Evolutionary conservation across 2,797 vertebrate genomes (phyloP).

Genomic region (Champsocephalus esox): DNA sequence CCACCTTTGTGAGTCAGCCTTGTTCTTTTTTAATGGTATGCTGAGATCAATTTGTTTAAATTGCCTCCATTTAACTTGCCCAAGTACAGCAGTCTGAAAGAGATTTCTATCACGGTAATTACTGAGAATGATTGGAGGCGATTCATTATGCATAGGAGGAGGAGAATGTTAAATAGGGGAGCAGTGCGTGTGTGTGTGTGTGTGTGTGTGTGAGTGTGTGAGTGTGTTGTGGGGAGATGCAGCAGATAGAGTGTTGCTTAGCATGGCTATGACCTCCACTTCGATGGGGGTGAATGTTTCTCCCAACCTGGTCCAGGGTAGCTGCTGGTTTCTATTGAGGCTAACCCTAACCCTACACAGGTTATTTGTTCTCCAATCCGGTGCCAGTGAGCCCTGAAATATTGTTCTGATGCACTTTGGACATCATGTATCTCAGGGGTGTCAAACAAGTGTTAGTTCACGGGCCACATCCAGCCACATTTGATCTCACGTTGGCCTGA

Average conservation of each 20-base stretch:
- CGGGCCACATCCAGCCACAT: no score
- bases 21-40: conserved; percentile 82
- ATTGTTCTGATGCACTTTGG: no score
- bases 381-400: neutral
- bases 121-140: conserved; percentile 77
- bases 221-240: conserved; percentile 51
- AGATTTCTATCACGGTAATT: conserved; percentile 84
- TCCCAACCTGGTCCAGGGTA: conserved; percentile 20
- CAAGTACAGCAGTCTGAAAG: conserved; percentile 67
- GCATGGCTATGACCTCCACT: conserved; percentile 66
- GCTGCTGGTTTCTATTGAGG: conserved; percentile 19
- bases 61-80: conserved; percentile 83
- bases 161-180: conserved; percentile 71
- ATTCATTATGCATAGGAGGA: conserved; percentile 84
- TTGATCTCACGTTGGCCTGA: no score
- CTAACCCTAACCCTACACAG: neutral
- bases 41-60: conserved; percentile 85
- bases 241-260: conserved; percentile 66
- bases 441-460: no score
- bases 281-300: conserved; percentile 32
- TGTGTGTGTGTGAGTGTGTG: conserved; percentile 42
- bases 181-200: conserved; percentile 62
- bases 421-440: no score
- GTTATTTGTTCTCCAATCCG: neutral
- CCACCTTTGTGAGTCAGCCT: conserved; percentile 65